Evolutionary conservation across 2,888 invertebrate genomes (phyloP), one percentile per base, ranked within the genome.

Genomic region (Polydrusus pterygomalis): DNA sequence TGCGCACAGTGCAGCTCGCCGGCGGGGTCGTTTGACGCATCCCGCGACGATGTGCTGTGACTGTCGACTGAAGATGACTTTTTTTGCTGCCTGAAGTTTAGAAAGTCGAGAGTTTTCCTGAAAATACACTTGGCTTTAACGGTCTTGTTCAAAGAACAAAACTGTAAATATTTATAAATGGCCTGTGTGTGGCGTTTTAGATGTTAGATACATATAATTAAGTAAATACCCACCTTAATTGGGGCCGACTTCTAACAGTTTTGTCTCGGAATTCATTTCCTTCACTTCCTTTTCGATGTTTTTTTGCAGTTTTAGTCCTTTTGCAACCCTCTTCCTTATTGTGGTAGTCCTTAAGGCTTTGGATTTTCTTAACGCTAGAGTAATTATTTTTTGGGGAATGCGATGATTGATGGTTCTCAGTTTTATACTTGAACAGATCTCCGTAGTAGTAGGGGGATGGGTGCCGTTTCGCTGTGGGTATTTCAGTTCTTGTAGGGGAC

Each of bases 361-460:
- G 80, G 74, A 78, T 80, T 56, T 77, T 77, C 30, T 77, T 78
- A 10, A 75, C 60, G 34, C 71, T 60, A 18, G 69, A 38, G 49
- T 63, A 69, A 49, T 47, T 70, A 69, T 63, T 74, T 1, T 54
- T 70, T 40, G 75, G 78, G 18, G 80, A 74, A 15, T 71, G 77
- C 25, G 25, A 17, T 5, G 62, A 47, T 60, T 62, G 70, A 6
- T 67, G 70, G 20, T 70, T 68, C 18, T 73, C 72, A 47, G 83
- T 81, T 83, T 84, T 84, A 69, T 87, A 86, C 82, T 91, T 91
- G 77, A 94, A 92, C 68, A 95, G 87, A 84, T 95, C 95, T 0
- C 94, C 94, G 91, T 95, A 95, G 83, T 95, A 95, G 85, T 95
- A 95, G 0, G 95, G 95, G 72, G 95, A 95, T 11, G 94, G 94